Conservation (phyloP, 1,140 invertebrate species). For the Frieseomelitta varia region DNA sequence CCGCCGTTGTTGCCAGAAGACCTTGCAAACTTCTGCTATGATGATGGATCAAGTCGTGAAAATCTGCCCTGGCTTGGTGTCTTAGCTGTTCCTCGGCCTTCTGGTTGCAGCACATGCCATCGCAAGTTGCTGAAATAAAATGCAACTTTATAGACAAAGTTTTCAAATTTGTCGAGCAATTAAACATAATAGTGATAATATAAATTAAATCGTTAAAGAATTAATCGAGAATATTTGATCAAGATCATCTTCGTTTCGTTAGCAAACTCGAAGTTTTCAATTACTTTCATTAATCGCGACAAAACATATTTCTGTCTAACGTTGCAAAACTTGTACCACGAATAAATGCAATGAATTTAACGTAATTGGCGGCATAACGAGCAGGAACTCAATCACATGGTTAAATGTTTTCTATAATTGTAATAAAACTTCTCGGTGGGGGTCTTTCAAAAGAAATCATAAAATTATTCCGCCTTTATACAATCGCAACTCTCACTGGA, state of each 20-base stretch:
- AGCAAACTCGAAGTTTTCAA: neutral
- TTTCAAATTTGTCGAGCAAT: neutral
- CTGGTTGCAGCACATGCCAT: constrained; percentile 84
- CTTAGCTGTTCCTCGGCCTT: constrained; percentile 83
- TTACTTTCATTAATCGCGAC: neutral
- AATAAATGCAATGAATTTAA: neutral
- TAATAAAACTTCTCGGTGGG: no score
- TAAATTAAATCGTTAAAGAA: neutral
- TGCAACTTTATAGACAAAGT: neutral
- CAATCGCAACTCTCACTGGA: no score
- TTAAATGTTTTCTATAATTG: no score
- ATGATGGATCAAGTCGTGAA: constrained; percentile 83
- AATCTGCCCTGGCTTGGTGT: constrained; percentile 83
- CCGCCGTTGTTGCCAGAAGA: constrained; percentile 84
- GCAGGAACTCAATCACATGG: no score
- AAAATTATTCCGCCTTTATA: no score
- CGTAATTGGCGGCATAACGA: no score
- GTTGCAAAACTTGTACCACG: neutral
- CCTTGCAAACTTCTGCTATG: constrained; percentile 85
- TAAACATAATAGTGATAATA: no score
- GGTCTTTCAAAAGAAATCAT: no score
- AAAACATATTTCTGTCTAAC: neutral
- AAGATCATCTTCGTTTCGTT: neutral
- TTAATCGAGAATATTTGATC: neutral
- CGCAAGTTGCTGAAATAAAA: constrained; percentile 80